Evolutionary conservation across 2,888 invertebrate species (phyloP).

Genomic region (Dyspetes luteomarginatus): DNA sequence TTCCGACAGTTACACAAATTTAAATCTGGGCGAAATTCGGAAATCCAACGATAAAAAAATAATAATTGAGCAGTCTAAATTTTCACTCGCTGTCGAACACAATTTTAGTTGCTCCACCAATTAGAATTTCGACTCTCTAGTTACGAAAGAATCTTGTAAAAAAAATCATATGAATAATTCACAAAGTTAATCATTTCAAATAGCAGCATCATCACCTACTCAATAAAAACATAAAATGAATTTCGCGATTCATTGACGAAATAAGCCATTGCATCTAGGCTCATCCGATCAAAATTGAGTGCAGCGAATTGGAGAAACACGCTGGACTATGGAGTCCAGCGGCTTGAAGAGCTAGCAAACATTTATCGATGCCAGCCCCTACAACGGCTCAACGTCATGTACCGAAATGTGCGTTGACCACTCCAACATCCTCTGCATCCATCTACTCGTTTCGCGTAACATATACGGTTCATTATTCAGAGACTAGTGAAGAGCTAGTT

Average conservation of each 20-base stretch:
- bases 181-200: not conserved
- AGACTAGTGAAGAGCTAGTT: slow-evolving; percentile 16
- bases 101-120: not conserved
- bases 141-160: not conserved
- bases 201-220: not conserved
- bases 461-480: slow-evolving; percentile 60
- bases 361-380: slow-evolving; percentile 34
- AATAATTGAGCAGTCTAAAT: too few relatives aligned
- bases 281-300: not conserved
- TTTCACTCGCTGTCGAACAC: not conserved
- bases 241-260: not conserved
- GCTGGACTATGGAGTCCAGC: not conserved
- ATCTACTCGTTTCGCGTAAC: slow-evolving; percentile 35
- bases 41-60: too few relatives aligned
- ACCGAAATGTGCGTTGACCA: slow-evolving; percentile 28
- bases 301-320: not conserved
- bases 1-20: too few relatives aligned
- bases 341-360: slow-evolving; percentile 27
- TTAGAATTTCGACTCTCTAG: not conserved
- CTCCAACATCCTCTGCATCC: not conserved
- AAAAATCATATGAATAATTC: not conserved
- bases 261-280: not conserved
- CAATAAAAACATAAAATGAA: not conserved
- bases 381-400: slow-evolving; percentile 25
- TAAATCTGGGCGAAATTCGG: too few relatives aligned